Conservation (phyloP, 2,797 vertebrate species). For the Hydrophis major region DNA sequence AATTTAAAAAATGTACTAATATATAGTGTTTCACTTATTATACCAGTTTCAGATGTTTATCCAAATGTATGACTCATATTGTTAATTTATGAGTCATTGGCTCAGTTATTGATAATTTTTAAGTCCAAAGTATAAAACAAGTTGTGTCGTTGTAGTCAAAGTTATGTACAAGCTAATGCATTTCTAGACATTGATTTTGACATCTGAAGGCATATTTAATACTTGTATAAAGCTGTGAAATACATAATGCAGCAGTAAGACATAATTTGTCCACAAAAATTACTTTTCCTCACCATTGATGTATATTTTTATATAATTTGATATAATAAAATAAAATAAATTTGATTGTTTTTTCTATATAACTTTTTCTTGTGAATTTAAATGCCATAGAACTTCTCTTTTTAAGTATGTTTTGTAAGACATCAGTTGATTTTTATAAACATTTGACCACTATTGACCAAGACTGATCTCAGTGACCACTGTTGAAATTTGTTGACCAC, state of each 20-base stretch:
- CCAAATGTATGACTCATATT: slow-evolving; percentile 15
- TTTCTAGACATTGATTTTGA: background rate
- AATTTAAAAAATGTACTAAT: slow-evolving; percentile 18
- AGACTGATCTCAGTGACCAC: background rate
- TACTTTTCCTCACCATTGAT: background rate
- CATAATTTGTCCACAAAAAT: background rate
- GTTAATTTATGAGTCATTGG: background rate
- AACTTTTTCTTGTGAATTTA: background rate
- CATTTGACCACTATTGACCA: background rate
- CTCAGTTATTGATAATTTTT: background rate
- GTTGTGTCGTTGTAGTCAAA: background rate
- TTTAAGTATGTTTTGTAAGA: background rate
- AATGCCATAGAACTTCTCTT: background rate
- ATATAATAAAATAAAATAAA: background rate
- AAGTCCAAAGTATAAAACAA: background rate
- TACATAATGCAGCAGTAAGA: background rate
- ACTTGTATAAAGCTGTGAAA: background rate
- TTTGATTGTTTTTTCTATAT: background rate
- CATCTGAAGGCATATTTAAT: background rate
- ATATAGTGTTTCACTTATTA: background rate
- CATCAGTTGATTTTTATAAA: background rate
- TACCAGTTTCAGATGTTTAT: background rate
- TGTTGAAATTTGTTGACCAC: background rate
- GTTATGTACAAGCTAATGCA: background rate
- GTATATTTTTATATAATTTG: background rate